phyloP scores from a whole-genome alignment of 2,113 vertebrate species.

The Suricata suricatta region DNA sequence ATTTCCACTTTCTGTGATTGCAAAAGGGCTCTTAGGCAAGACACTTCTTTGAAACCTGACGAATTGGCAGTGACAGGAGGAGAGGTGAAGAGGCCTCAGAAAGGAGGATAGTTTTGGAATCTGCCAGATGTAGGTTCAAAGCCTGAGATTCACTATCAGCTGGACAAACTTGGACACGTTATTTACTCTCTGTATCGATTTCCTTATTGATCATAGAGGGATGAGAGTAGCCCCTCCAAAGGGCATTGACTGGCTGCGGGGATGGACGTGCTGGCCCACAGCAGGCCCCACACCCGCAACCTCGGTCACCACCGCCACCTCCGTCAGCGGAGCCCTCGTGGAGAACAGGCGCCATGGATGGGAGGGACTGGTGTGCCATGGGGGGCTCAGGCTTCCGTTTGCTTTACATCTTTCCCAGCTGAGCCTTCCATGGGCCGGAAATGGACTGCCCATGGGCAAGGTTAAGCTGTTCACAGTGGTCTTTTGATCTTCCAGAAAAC shows the following conservation, averaged over 20 bases:
- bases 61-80: not conserved
- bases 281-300: not conserved
- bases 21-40: not conserved
- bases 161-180: not conserved
- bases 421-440: not conserved
- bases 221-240: not conserved
- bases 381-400: not conserved
- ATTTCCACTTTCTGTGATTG: not conserved
- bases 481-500: not conserved
- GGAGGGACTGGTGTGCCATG: accelerated
- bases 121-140: not conserved
- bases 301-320: too few species aligned
- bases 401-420: not conserved
- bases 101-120: not conserved
- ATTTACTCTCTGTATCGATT: not conserved
- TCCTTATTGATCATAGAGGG: not conserved
- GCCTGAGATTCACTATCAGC: not conserved
- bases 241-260: not conserved
- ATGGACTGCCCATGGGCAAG: not conserved
- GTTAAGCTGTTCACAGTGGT: not conserved
- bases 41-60: not conserved
- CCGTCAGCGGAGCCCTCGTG: not conserved
- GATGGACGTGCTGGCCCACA: too few species aligned
- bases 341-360: accelerated
- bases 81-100: not conserved